Evolutionary conservation across 2,113 vertebrate species (phyloP), one percentile per base, ranked within the genome.

Genomic region (Cacatua alba): DNA sequence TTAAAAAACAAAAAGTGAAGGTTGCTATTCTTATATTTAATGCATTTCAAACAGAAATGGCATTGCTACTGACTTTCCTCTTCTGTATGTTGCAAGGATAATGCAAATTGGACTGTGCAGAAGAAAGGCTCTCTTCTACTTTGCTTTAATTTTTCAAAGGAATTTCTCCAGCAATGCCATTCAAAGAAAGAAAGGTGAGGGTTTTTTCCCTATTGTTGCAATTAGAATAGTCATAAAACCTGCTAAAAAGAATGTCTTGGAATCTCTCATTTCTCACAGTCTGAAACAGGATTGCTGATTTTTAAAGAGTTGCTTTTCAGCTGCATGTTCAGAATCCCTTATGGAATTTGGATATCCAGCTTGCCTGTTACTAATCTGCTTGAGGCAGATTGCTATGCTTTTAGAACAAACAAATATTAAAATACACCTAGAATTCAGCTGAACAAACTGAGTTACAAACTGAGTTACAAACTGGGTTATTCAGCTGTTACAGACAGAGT

Each of bases 151-250:
- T 48, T 63, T 78, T 59, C 10, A 62, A 89, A 83, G n/a, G 7
- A 52, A 49, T 91, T 82, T 53, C 39, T 70, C 46, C 25, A 70
- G 21, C 31, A 63, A 37, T 24, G 17, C n/a, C 19, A 62, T 53
- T 52, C 18, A 53, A 63, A 74, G 13, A 88, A 76, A 88, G 3
- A 59, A 64, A 55, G 2, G 17, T 67, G 14, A 0, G 0, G 0
- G 3, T 9, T 52, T 60, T 44, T 7, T 1, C 28, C 39, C 37
- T 25, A 9, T 21, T 74, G 7, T 35, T 62, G 39, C 57, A 72
- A 72, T 82, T 90, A 55, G 64, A 77, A 51, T 31, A 41, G 20
- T n/a, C 79, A 46, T 17, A 68, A 91, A 84, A 68, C 3, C 33
- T 51, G 33, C 7, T 26, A 87, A 75, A 84, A 24, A 53, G 6